Evolutionary conservation across 2,113 vertebrate species (phyloP), one percentile per base, ranked within the genome.

Genomic region (Psittacula cyanocephala): DNA sequence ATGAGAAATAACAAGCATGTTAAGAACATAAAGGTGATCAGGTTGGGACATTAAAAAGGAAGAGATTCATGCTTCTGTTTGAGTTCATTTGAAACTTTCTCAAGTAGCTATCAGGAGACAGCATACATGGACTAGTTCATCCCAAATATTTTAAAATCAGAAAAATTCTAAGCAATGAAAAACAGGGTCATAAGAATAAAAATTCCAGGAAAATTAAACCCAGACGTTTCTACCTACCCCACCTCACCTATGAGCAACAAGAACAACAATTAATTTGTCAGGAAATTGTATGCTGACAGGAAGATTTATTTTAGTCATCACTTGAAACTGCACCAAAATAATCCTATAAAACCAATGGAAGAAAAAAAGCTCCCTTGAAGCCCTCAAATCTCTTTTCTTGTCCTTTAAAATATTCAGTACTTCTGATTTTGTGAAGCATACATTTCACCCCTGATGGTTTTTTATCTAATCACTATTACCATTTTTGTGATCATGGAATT

Each of bases 211-310:
- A 75, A 46, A 78, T 19, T 78, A 64, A 86, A 86, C 70, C 53
- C 12, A 92, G 9, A 12, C 4, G 9, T 78, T 47, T 10, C 28
- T 74, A 53, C 17, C 6, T 74, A 65, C 12, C 5, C 62, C 13
- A 67, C 1, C 4, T 70, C 16, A 70, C 1, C 37, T 70, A 29
- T 46, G 47, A 81, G 83, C 33, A 78, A 50, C 8, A 59, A 50
- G 41, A 88, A 63, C 5, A 75, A 55, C 71, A 89, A 84, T 63
- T 78, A 71, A 46, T 84, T 91, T 84, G 17, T 39, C 25, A 89
- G 65, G 63, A 84, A 94, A 95, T 17, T 63, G 4, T 59, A 17
- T 46, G 33, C 55, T 86, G 60, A 28, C 50, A 70, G 46, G 22
- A 88, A 81, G 46, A 86, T 43, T 78, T 82, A 44, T 41, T 63